phyloP scores from a whole-genome alignment of 2,888 invertebrate genomes.

The Eupsilia transversa region DNA sequence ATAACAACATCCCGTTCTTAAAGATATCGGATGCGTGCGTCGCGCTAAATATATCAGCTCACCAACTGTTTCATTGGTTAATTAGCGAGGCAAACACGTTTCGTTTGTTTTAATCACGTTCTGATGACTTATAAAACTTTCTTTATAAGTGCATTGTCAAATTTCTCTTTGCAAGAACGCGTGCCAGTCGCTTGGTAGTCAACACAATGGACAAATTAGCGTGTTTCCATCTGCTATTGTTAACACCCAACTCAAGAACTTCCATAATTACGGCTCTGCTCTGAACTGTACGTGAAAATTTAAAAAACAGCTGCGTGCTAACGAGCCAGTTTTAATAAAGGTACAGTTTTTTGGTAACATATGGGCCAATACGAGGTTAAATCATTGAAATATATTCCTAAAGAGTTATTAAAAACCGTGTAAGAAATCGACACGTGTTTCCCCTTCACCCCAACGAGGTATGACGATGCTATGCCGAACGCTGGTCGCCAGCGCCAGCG shows the following conservation, averaged over 20 bases:
- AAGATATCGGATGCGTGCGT: constrained; percentile 45
- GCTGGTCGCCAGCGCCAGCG: too few relatives aligned
- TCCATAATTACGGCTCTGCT: constrained; percentile 57
- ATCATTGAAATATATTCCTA: too few relatives aligned
- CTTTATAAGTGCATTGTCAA: constrained; percentile 86
- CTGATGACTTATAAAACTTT: constrained; percentile 85
- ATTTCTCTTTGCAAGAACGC: constrained; percentile 83
- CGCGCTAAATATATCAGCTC: constrained; percentile 53
- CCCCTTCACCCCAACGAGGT: too few relatives aligned
- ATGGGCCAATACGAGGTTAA: background rate
- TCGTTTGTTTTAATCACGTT: constrained; percentile 84
- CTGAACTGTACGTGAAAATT: constrained; percentile 27
- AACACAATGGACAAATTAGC: constrained; percentile 83
- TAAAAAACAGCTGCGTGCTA: background rate
- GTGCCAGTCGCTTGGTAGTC: constrained; percentile 70
- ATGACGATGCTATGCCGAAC: too few relatives aligned
- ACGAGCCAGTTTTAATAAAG: constrained; percentile 3
- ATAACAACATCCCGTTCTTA: constrained; percentile 41
- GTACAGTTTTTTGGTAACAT: background rate
- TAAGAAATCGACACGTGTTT: too few relatives aligned
- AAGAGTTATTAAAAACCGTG: too few relatives aligned
- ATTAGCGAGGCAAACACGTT: constrained; percentile 77
- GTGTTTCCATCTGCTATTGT: constrained; percentile 80
- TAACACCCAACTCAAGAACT: constrained; percentile 69
- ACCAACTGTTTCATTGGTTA: constrained; percentile 69